phyloP scores from a whole-genome alignment of 2,113 vertebrate genomes.

The Mobula hypostoma region DNA sequence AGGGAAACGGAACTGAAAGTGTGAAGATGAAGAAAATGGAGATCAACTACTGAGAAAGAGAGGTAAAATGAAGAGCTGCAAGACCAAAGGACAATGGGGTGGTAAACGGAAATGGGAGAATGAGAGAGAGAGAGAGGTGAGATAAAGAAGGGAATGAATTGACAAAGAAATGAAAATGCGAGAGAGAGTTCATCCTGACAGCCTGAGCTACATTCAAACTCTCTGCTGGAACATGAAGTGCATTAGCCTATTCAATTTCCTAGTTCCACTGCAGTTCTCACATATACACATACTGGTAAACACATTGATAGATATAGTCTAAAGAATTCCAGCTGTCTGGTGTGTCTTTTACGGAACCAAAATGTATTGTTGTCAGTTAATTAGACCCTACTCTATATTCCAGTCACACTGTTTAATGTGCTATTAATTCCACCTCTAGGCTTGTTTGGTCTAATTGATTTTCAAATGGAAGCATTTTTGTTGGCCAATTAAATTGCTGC shows the following conservation, averaged over 20 bases:
- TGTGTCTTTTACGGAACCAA: not conserved
- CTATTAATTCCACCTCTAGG: slow-evolving; percentile 6
- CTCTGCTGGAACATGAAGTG: not conserved
- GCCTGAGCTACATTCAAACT: not conserved
- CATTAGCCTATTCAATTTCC: not conserved
- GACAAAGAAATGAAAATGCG: not conserved
- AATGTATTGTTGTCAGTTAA: slow-evolving; percentile 27
- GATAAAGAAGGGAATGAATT: not conserved
- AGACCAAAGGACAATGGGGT: not conserved
- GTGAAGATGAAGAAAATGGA: not conserved
- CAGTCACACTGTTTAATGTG: not conserved
- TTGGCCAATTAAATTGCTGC: slow-evolving; percentile 1
- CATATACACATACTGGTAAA: not conserved
- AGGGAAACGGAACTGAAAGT: not conserved
- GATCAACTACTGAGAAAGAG: not conserved
- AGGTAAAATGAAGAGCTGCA: not conserved
- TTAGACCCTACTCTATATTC: not conserved
- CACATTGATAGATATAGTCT: slow-evolving; percentile 9
- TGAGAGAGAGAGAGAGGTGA: not conserved
- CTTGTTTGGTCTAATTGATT: slow-evolving; percentile 8
- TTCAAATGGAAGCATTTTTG: slow-evolving; percentile 12
- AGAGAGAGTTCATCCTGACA: not conserved
- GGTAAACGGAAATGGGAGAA: not conserved
- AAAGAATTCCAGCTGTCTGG: not conserved
- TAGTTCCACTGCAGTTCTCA: not conserved